Evolutionary conservation across 2,113 vertebrate species (phyloP), one percentile per base, ranked within the genome.

Genomic region (Hippocampus barbouri): DNA sequence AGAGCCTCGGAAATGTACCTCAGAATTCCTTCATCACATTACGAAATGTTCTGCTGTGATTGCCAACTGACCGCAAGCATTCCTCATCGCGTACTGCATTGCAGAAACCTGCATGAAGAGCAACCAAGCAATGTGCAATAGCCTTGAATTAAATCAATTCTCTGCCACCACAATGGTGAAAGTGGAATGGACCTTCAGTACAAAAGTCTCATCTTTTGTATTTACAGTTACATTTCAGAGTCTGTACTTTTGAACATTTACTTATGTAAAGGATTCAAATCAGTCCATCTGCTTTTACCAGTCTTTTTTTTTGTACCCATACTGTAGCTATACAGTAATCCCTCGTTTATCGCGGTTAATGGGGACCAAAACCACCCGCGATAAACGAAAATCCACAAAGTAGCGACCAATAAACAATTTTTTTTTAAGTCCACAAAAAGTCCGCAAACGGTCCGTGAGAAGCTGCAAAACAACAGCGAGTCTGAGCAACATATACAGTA

Each of bases 11-110:
- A 34, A 71, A 59, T 53, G 60, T 25, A 67, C 66, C 51, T 49
- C 54, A 45, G 20, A 3, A 63, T 77, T 74, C 30, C 60, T 76
- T 77, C 30, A 71, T 60, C 66, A 64, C 30, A 77, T 68, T 23
- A 82, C 62, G 34, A 74, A 65, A 71, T 14, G 21, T 25, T 76
- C 63, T 25, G 41, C 64, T 47, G 15, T 66, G 43, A 47, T 47
- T 66, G 43, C 64, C 43, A 47, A 23, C 12, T 66, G 64, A 66
- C 64, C 41, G 41, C 41, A 66, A 66, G 15, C 14, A 14, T 14
- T 23, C 43, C 14, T 66, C 23, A 5, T 27, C 47, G 41, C 9
- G 41, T 47, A 66, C 15, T 25, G 40, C 47, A 66, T 47, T 66
- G 41, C 23, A 47, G 41, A 27, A 66, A 27, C n/a, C 64, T 8